phyloP scores from a whole-genome alignment of 2,888 invertebrate genomes.

The Gnatocerus cornutus region DNA sequence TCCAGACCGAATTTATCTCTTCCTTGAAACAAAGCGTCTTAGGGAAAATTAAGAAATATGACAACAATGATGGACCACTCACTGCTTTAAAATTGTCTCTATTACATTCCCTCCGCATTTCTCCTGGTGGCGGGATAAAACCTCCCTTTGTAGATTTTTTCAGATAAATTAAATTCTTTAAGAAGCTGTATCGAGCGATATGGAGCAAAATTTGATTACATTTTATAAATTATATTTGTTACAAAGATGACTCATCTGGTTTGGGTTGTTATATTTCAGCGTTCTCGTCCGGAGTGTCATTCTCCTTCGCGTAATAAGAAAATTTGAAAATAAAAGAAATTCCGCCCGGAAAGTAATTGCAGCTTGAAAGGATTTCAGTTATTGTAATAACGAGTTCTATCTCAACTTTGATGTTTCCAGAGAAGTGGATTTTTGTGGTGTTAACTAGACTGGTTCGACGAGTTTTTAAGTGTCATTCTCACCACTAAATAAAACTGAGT shows the following conservation, averaged over 20 bases:
- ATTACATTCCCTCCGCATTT: background rate
- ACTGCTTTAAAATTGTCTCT: slow-evolving; percentile 4
- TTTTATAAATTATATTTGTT: slow-evolving; percentile 22
- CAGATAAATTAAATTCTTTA: slow-evolving; percentile 34
- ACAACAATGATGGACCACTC: slow-evolving; percentile 4
- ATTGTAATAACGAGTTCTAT: slow-evolving; percentile 1
- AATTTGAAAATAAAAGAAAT: background rate
- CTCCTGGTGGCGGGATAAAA: background rate
- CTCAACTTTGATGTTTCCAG: no score
- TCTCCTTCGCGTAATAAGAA: background rate
- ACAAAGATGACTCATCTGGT: slow-evolving; percentile 15
- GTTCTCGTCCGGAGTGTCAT: slow-evolving; percentile 1
- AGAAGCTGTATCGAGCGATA: slow-evolving; percentile 15
- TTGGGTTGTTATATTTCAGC: background rate
- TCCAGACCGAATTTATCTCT: background rate
- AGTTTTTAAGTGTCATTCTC: slow-evolving; percentile 5
- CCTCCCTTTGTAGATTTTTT: slow-evolving; percentile 19
- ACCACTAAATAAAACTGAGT: slow-evolving; percentile 4
- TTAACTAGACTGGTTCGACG: background rate
- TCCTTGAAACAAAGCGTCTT: background rate
- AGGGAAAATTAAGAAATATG: slow-evolving; percentile 7
- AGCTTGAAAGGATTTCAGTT: slow-evolving; percentile 3
- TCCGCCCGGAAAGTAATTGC: background rate
- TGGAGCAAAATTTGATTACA: slow-evolving; percentile 29
- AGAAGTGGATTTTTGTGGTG: no score